Conservation (phyloP, 23 tunicate species). For the Oikopleura dioica region DNA sequence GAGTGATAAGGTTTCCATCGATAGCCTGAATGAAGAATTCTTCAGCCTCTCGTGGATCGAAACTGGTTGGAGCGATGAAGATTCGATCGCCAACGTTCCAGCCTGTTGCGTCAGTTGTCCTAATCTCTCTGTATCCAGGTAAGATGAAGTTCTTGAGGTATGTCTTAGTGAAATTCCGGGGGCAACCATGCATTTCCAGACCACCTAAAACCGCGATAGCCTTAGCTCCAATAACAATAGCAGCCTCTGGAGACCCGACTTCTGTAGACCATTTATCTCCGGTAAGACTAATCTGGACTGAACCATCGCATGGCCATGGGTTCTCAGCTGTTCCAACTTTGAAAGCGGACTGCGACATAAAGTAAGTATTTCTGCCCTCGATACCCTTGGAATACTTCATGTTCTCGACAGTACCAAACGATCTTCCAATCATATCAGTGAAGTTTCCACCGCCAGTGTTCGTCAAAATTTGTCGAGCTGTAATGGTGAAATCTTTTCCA, state of each 20-base stretch:
- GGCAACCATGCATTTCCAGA: slow-evolving; percentile 7
- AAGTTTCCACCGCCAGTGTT: neutral
- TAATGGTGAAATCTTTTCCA: neutral
- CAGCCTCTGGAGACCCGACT: neutral
- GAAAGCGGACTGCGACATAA: neutral
- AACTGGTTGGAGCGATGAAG: slow-evolving; percentile 7
- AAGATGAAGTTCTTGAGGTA: neutral
- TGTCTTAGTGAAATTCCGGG: neutral
- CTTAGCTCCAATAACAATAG: neutral
- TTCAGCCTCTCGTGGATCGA: neutral
- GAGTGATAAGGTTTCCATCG: neutral
- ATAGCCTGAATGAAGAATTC: neutral
- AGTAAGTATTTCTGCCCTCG: neutral
- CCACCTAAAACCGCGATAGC: neutral
- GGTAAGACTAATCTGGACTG: neutral
- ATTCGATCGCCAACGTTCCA: slow-evolving; percentile 11
- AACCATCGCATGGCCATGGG: slow-evolving; percentile 3
- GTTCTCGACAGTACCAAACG: neutral
- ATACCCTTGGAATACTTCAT: neutral
- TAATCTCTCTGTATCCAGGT: neutral
- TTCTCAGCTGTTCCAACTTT: neutral
- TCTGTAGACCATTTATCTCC: slow-evolving; percentile 10
- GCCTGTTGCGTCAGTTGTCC: neutral
- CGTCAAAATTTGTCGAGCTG: neutral
- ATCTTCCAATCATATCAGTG: neutral